phyloP scores from a whole-genome alignment of 2,113 vertebrate genomes.

The Gyps fulvus region DNA sequence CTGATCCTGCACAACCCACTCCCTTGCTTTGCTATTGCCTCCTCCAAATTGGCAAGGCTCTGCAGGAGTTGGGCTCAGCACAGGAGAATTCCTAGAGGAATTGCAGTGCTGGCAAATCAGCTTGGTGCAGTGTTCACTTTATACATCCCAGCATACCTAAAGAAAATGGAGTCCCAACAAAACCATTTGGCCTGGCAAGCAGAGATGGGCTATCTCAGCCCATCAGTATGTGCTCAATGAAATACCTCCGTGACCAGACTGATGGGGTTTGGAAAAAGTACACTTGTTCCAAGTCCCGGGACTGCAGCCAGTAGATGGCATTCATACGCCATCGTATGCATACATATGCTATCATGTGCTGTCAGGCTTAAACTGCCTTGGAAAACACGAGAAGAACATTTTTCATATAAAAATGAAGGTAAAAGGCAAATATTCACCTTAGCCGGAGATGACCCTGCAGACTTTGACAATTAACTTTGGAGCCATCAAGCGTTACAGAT shows the following conservation, averaged over 20 bases:
- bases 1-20: neutral
- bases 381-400: neutral
- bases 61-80: neutral
- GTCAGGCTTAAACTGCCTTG: neutral
- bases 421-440: neutral
- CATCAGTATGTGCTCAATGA: neutral
- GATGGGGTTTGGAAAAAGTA: neutral
- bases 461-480: neutral
- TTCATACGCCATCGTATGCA: neutral
- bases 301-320: slow-evolving; percentile 11
- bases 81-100: neutral
- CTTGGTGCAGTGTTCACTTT: neutral
- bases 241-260: fast-evolving
- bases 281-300: neutral
- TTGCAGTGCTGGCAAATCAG: neutral
- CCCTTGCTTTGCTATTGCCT: neutral
- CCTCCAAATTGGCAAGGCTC: neutral
- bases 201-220: neutral
- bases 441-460: fast-evolving
- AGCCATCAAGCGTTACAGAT: neutral
- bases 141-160: neutral
- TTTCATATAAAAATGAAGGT: neutral
- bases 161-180: neutral
- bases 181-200: neutral
- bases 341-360: fast-evolving